Evolutionary conservation across 2,888 invertebrate species (phyloP), one percentile per base, ranked within the genome.

Genomic region (Troides oblongomaculatus): DNA sequence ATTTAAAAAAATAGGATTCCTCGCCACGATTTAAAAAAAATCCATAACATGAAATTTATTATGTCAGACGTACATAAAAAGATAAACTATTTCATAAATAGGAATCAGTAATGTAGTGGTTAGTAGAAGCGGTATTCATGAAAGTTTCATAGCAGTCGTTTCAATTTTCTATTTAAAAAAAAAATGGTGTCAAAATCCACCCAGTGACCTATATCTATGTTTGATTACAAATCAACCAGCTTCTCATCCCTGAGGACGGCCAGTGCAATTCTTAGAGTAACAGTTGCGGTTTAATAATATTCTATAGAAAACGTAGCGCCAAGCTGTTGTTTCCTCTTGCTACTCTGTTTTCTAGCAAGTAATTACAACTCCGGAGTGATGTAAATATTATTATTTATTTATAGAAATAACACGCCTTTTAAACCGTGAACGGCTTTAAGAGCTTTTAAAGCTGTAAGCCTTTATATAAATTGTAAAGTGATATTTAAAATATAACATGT

Each of bases 221-320:
- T 21, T 57, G 57, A 46, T 66, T 46, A 60, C n/a, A 18, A 60
- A 50, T 57, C 21, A 8, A 57, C 18, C 57, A 21, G 57, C 57
- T 21, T 57, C 57, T 57, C 57, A 21, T 57, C 57, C 21, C 57
- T 23, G 57, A 12, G n/a, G 57, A 57, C 57, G n/a, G 57, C 8
- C 8, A 39, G n/a, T 57, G 57, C 21, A 57, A 23, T 57, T 21
- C 21, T 8, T 57, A 6, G n/a, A 10, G n/a, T 57, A 57, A 57
- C 57, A 57, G 21, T 57, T 21, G 10, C 21, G 8, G 8, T 57
- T 57, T 57, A n/a, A 57, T 57, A n/a, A 21, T 57, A 57, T 21
- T 5, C 10, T 21, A 57, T 21, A 57, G 21, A n/a, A 21, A 21
- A 57, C n/a, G 10, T 21, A 21, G n/a, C 53, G 39, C 8, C 39